Evolutionary conservation across 2,797 vertebrate genomes (phyloP), one percentile per base, ranked within the genome.

Genomic region (Pipistrellus kuhlii): DNA sequence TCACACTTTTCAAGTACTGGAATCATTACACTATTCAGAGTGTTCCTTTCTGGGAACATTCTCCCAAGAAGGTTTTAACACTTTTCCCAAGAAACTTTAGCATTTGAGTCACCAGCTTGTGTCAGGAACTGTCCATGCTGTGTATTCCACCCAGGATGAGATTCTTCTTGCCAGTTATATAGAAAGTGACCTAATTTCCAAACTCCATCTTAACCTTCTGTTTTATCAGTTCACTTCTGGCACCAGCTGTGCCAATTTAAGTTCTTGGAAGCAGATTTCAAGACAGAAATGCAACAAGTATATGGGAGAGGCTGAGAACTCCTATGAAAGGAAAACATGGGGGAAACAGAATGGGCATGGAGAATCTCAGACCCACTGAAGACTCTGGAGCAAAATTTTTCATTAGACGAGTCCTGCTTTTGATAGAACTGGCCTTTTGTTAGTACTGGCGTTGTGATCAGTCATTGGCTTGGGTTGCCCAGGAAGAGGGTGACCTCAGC

Each of bases 261-360:
- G 23, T 90, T 81, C 71, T 88, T 57, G 86, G 78, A 96, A 95
- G 86, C 68, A 85, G 48, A n/a, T 85, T 23, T 30, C 25, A 46
- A 64, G 46, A 46, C 18, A 93, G 53, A 51, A 92, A 57, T 75
- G 30, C 20, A 81, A 88, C 41, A 94, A 25, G 41, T 85, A 35
- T 55, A 53, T 77, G 23, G 53, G 25, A 11, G 30, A 66, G 38
- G 76, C 5, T 10, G 32, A 17, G 15, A n/a, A 68, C 23, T 92
- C 20, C 18, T 87, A 51, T 85, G 89, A 88, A 87, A 85, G 41
- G 66, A 85, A 90, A 87, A 18, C 2, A 8, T 21, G 30, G n/a
- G 55, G 41, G 35, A 55, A 66, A 46, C 62, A 77, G 44, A 83
- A 71, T 84, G 23, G 11, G n/a, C n/a, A 81, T 17, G 46, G 20